Evolutionary conservation across 2,113 vertebrate genomes (phyloP), one percentile per base, ranked within the genome.

Genomic region (cat (Felis catus)): DNA sequence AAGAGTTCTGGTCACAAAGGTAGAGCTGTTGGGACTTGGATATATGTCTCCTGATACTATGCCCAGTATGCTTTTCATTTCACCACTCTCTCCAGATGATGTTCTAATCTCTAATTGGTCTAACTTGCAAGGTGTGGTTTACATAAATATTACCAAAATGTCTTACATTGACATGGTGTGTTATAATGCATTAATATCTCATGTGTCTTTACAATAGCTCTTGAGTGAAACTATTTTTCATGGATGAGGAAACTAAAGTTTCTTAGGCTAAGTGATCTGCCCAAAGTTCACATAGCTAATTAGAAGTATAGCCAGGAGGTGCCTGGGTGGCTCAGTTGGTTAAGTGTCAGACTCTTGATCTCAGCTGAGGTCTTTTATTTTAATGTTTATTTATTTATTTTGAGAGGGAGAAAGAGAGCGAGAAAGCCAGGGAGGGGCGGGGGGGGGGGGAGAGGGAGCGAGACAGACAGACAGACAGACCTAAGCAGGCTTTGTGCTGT

Each of bases 61-160:
- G 4, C 95, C 68, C 68, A 25, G 7, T 53, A 63, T 41, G 55
- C 36, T 80, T 97, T 90, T 33, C 21, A 81, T 85, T 66, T 39
- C 0, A 16, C 18, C 3, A 48, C 14, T 41, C 31, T 91, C 18
- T 13, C 48, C 45, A 78, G 61, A 48, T 85, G 74, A 41, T 39
- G 27, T 66, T 53, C 68, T 96, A 41, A 76, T 93, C 36, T 58
- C 10, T 87, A 92, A 79, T 48, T 96, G 76, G n/a, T 88, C 27
- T 93, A 85, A 95, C 41, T 88, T 91, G 71, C 18, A 91, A 86
- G 36, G 25, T 79, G 6, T 41, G 81, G 51, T 73, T 97, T 82
- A 78, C 14, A 33, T 73, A 93, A 68, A 48, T 53, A n/a, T 78
- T 89, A 4, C 10, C 63, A 61, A 95, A 95, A 68, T 63, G 3